Evolutionary conservation across 2,797 vertebrate genomes (phyloP).

Genomic region (Nyctibius grandis): DNA sequence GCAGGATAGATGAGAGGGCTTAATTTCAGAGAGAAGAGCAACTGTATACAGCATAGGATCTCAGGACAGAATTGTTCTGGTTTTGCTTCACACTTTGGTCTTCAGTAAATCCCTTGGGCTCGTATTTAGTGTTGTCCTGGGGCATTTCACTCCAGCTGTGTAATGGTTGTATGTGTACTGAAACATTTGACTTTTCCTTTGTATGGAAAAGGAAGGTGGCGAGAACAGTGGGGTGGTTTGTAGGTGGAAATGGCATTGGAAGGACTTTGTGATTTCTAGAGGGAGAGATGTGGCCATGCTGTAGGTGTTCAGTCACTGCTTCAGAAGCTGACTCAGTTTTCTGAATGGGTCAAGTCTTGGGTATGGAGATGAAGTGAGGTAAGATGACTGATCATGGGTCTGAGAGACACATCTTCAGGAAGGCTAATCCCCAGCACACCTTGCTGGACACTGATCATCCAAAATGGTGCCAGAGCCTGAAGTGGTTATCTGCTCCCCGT

Average conservation of each 20-base stretch:
- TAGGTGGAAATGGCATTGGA: not conserved
- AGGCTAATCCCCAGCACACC: not conserved
- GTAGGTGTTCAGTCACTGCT: not conserved
- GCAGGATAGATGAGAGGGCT: not conserved
- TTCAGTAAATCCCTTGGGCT: not conserved
- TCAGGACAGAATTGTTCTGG: not conserved
- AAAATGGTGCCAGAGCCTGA: not conserved
- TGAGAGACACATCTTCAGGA: not conserved
- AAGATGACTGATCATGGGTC: not conserved
- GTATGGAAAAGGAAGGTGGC: not conserved
- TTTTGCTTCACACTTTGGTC: not conserved
- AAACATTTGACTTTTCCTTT: not conserved
- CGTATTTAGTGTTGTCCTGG: not conserved
- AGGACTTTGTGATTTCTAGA: not conserved
- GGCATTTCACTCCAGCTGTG: not conserved
- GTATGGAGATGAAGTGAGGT: not conserved
- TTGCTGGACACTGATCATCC: not conserved
- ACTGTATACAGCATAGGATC: not conserved
- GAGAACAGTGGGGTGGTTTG: not conserved
- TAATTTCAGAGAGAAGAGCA: not conserved
- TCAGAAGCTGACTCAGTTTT: not conserved
- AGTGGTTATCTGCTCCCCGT: not conserved
- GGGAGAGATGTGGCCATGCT: not conserved
- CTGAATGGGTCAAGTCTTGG: not conserved
- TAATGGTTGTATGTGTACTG: not conserved